phyloP scores from a whole-genome alignment of 2,888 invertebrate species.

The Lomographa bimaculata region DNA sequence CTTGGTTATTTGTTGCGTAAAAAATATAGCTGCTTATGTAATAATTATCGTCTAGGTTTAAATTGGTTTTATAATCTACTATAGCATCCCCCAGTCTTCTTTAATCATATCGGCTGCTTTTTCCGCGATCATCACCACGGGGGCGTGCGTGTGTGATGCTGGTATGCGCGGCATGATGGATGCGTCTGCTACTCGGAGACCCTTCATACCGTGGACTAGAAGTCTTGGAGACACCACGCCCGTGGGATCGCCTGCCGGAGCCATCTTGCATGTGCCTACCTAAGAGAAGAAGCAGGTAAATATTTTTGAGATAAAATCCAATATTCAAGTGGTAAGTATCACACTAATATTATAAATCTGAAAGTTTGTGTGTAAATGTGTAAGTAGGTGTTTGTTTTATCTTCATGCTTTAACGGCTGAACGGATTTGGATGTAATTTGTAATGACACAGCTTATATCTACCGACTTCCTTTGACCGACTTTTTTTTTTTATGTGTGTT shows the following conservation, averaged over 20 bases:
- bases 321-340: conserved; percentile 8
- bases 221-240: conserved; percentile 86
- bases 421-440: too few relatives aligned
- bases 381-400: too few relatives aligned
- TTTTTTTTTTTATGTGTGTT: too few relatives aligned
- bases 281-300: conserved; percentile 50
- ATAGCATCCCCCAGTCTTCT: conserved; percentile 69
- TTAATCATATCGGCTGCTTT: conserved; percentile 80
- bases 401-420: too few relatives aligned
- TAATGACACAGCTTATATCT: too few relatives aligned
- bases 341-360: too few relatives aligned
- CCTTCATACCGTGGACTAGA: conserved; percentile 63
- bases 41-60: too few relatives aligned
- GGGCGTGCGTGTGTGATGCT: conserved; percentile 80
- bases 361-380: too few relatives aligned
- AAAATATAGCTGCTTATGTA: too few relatives aligned
- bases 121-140: conserved; percentile 82
- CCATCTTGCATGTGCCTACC: conserved; percentile 90
- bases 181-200: conserved; percentile 78
- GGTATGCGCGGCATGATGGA: conserved; percentile 82
- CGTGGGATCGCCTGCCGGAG: conserved; percentile 82
- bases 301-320: background rate
- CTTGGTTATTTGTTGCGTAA: too few relatives aligned
- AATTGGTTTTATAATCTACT: too few relatives aligned
- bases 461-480: too few relatives aligned